Conservation (phyloP, 2,888 invertebrate genomes). For the Lycocerus yunnanus region DNA sequence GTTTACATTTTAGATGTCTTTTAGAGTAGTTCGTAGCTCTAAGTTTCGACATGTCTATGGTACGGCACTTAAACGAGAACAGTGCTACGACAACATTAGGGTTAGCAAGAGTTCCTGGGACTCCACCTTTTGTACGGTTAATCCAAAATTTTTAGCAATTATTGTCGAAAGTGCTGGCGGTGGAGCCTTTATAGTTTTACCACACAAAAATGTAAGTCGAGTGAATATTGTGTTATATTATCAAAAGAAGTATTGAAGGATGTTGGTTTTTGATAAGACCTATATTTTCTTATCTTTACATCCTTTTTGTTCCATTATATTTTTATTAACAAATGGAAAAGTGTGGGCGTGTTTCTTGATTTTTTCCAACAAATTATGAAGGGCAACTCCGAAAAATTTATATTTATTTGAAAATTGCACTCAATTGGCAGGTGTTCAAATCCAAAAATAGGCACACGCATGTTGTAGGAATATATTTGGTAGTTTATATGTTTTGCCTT, state of each 20-base stretch:
- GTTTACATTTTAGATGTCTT: conserved; percentile 75
- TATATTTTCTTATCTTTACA: neutral
- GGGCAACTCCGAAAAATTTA: conserved; percentile 23
- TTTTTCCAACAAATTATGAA: neutral
- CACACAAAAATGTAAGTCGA: conserved; percentile 81
- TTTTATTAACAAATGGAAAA: neutral
- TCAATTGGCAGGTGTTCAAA: conserved; percentile 41
- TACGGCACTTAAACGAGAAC: conserved; percentile 89
- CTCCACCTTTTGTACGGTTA: conserved; percentile 97
- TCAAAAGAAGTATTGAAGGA: neutral
- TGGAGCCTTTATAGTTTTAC: conserved; percentile 93
- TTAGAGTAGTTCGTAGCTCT: conserved; percentile 95
- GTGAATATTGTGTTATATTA: neutral
- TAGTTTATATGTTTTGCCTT: conserved; percentile 9
- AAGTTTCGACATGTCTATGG: conserved; percentile 97
- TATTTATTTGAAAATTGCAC: conserved; percentile 39
- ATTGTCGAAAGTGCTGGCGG: conserved; percentile 97
- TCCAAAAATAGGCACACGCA: conserved; percentile 36
- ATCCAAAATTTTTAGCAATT: conserved; percentile 96
- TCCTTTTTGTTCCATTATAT: neutral
- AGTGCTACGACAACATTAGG: conserved; percentile 96
- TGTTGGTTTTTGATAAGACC: neutral
- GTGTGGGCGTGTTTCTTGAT: neutral
- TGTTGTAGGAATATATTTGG: conserved; percentile 13
- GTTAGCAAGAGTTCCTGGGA: conserved; percentile 99